phyloP scores from a whole-genome alignment of 2,797 vertebrate species.

The Ceryle rudis region DNA sequence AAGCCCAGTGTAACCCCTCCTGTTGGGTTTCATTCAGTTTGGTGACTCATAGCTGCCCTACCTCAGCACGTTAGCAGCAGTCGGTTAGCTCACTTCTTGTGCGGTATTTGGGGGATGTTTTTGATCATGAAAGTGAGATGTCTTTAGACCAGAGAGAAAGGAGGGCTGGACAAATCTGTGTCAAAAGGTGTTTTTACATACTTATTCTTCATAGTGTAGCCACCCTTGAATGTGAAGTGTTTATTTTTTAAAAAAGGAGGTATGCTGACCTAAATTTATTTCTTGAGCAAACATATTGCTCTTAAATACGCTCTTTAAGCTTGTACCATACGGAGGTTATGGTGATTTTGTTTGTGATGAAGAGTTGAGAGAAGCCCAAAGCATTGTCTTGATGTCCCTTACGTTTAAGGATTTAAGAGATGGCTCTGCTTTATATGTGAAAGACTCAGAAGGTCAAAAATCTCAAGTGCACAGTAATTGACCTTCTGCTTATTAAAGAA shows the following conservation, averaged over 20 bases:
- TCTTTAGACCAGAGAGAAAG: neutral
- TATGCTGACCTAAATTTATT: neutral
- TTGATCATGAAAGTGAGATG: neutral
- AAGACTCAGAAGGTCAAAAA: neutral
- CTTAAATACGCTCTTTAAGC: neutral
- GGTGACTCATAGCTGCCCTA: slow-evolving; percentile 6
- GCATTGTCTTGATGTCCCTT: neutral
- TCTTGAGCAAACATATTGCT: neutral
- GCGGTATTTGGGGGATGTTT: fast-evolving
- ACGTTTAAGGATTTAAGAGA: neutral
- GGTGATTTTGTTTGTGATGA: neutral
- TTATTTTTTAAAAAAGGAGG: neutral
- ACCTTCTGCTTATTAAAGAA: neutral
- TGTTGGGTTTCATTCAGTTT: neutral
- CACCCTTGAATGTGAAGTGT: neutral
- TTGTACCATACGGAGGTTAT: neutral
- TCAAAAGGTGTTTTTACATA: neutral
- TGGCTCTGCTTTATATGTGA: neutral
- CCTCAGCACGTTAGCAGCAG: neutral
- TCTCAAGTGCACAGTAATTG: neutral
- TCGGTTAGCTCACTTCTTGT: neutral
- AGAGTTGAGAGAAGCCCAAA: neutral
- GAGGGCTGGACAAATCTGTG: neutral
- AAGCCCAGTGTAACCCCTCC: neutral
- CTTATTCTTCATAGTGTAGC: neutral